A percentile compares a stretch with the other conserved stretches of the same genome.
Evolutionary conservation across 2,888 invertebrate species (phyloP).

Genomic region (Odontocolon sp.): DNA sequence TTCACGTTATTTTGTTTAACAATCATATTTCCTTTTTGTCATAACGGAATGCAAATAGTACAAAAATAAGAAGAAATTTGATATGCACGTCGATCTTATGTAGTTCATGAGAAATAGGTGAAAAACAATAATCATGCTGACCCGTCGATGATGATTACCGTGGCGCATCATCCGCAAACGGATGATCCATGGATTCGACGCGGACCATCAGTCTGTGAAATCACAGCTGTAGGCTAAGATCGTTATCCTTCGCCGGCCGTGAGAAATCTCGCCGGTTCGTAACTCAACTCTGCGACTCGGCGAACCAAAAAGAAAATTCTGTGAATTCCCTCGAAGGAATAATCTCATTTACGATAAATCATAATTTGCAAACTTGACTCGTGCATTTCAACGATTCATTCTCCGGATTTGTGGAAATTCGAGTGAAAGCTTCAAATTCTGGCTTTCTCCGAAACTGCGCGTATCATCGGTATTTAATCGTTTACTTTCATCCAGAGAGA

Average conservation of each 20-base stretch:
- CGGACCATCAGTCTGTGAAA: constrained; percentile 70
- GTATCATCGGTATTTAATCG: neutral
- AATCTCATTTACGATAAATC: constrained; percentile 2
- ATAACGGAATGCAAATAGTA: neutral
- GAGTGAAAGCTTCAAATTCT: constrained; percentile 11
- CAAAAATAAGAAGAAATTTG: neutral
- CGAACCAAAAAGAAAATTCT: neutral
- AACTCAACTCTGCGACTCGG: neutral
- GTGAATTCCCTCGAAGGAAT: neutral
- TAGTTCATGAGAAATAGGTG: constrained; percentile 62
- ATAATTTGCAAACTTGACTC: too few relatives aligned
- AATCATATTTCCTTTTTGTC: too few relatives aligned
- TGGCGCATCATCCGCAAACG: constrained; percentile 49
- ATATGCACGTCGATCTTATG: constrained; percentile 1
- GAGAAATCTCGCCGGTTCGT: constrained; percentile 31
- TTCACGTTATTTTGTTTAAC: too few relatives aligned
- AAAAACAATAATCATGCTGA: constrained; percentile 25
- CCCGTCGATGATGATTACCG: constrained; percentile 54
- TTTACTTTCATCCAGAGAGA: neutral
- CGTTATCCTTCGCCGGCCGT: constrained; percentile 46
- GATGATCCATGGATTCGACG: constrained; percentile 61
- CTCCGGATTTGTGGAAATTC: neutral
- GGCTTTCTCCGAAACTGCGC: constrained; percentile 16
- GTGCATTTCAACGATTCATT: constrained; percentile 23
- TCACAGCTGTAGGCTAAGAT: constrained; percentile 41